These are phyloP conservation scores for Cerastis rubricosa DNA, from an alignment of 2,888 invertebrate species.

Conservation along the genomic window DNA sequence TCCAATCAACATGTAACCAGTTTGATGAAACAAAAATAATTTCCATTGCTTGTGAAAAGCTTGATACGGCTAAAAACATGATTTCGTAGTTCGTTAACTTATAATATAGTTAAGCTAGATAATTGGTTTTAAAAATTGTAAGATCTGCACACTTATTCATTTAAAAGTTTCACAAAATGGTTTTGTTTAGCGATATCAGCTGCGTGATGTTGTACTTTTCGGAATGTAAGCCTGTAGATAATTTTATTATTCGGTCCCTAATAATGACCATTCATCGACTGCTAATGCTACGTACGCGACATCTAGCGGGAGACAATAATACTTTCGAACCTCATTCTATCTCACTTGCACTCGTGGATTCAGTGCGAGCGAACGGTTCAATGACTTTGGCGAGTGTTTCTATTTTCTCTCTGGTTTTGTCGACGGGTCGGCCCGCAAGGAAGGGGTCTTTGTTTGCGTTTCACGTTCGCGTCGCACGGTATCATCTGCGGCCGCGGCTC, in stretches of 20 bases:
- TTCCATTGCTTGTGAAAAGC: no score
- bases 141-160: no score
- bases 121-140: neutral
- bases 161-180: neutral
- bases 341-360: constrained; percentile 85
- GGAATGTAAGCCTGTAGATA: neutral
- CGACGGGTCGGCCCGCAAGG: constrained; percentile 86
- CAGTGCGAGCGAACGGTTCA: constrained; percentile 87
- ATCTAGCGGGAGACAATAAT: constrained; percentile 73
- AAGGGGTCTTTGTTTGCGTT: constrained; percentile 91
- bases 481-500: constrained; percentile 83
- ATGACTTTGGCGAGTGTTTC: constrained; percentile 90
- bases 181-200: constrained; percentile 10
- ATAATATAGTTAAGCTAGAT: neutral
- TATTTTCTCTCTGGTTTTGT: constrained; percentile 91
- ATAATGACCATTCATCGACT: constrained; percentile 68
- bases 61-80: neutral
- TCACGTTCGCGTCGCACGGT: constrained; percentile 89
- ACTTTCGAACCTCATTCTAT: constrained; percentile 68
- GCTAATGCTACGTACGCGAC: constrained; percentile 68
- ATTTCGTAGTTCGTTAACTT: neutral
- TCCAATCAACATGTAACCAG: neutral
- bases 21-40: neutral
- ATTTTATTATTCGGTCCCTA: constrained; percentile 73
- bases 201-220: constrained; percentile 3